Conservation (phyloP, 23 tunicate species). For the Halocynthia roretzi region DNA sequence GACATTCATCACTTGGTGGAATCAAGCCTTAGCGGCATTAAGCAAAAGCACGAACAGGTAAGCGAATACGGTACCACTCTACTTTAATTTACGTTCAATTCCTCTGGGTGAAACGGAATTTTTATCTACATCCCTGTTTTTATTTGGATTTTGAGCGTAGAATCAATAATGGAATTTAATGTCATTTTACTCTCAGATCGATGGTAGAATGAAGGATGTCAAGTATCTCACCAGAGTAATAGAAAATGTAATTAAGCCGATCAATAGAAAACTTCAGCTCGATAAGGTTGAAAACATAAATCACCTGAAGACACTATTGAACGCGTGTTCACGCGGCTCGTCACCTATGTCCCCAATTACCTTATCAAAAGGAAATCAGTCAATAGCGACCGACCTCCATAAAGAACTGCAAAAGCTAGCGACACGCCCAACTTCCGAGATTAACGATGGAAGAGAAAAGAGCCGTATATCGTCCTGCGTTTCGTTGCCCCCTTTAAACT, state of each 20-base stretch:
- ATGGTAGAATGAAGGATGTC: slow-evolving; percentile 31
- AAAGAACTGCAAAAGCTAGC: too few relatives aligned
- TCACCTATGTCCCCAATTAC: not conserved
- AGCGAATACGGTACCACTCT: not conserved
- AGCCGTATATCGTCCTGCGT: not conserved
- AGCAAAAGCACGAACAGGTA: slow-evolving; percentile 52
- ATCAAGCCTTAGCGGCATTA: slow-evolving; percentile 17
- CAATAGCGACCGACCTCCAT: too few relatives aligned
- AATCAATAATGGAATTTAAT: not conserved
- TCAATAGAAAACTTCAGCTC: slow-evolving; percentile 22
- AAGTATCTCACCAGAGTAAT: slow-evolving; percentile 18
- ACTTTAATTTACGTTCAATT: not conserved
- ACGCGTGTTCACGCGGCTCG: slow-evolving; percentile 7
- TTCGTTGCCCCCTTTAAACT: slow-evolving; percentile 12
- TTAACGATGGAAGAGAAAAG: slow-evolving; percentile 7
- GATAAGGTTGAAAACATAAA: not conserved
- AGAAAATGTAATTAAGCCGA: slow-evolving; percentile 39
- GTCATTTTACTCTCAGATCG: slow-evolving; percentile 23
- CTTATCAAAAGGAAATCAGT: too few relatives aligned
- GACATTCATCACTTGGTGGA: slow-evolving; percentile 68
- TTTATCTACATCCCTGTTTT: not conserved
- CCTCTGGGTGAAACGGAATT: not conserved
- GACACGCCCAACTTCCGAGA: too few relatives aligned
- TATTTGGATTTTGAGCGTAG: not conserved
- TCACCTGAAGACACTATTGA: slow-evolving; percentile 7